Evolutionary conservation across 2,888 invertebrate genomes (phyloP), one percentile per base, ranked within the genome.

Genomic region (Drosophila pegasa): DNA sequence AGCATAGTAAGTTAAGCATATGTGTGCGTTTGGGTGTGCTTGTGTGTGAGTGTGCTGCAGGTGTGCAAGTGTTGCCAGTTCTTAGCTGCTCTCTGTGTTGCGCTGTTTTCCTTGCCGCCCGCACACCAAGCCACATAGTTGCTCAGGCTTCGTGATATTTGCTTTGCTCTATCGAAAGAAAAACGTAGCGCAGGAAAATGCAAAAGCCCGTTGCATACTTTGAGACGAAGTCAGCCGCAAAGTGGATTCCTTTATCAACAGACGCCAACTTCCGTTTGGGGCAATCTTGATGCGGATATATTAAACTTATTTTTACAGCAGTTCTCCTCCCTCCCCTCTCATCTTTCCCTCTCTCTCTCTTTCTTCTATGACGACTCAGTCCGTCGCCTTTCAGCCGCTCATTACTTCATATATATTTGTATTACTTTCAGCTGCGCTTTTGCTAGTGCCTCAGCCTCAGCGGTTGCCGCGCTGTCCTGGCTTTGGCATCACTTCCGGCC

Each of bases 301-400:
- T 88, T 88, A 87, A 87, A 84, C 74, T 76, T 84, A 83, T 88
- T 88, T 86, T 86, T 78, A 88, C 78, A 71, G 61, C 71, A 59
- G 52, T 71, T 68, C 64, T 38, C 33, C 40, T 14, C 22, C 7
- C 1, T 31, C 10, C 10, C 20, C 31, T 29, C 14, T 12, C 12
- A n/a, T 14, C 18, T 10, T 0, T 25, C 9, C 25, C 12, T 43
- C 1, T 27, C 10, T 16, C 16, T 43, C 14, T 25, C 22, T n/a
- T n/a, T 22, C 20, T 18, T 18, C n/a, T 5, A n/a, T 33, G 62
- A 52, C 62, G 56, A 61, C 47, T 62, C 12, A 63, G 52, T 60
- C 61, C 31, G 16, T 27, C 57, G 59, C 52, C 63, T 48, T 58
- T 57, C 45, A 70, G 57, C 37, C 45, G 60, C 77, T 74, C 75